Conservation (phyloP, 92 coral and sea anemone genomes). For the Zoanthus sansibaricus region DNA sequence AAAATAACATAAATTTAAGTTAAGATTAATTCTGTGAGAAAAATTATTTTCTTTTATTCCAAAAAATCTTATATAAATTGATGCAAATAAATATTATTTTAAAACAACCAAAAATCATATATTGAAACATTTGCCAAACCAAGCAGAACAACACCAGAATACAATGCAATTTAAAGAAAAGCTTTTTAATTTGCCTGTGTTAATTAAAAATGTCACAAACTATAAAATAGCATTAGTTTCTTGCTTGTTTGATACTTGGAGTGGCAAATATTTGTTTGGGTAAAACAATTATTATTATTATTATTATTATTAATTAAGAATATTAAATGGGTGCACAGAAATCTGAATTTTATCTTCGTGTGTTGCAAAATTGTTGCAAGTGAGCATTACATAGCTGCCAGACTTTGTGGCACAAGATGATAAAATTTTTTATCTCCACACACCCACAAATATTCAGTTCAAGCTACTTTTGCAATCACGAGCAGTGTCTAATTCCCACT, state of each 20-base stretch:
- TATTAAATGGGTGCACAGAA: background rate
- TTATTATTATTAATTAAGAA: background rate
- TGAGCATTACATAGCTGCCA: background rate
- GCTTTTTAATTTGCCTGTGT: too few species aligned
- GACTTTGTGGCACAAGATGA: background rate
- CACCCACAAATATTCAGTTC: too few species aligned
- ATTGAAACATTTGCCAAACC: background rate
- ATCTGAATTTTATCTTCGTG: background rate
- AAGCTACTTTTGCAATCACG: too few species aligned
- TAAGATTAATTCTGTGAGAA: too few species aligned
- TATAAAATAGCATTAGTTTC: background rate
- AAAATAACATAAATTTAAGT: background rate
- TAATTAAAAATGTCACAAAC: background rate
- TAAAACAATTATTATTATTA: background rate
- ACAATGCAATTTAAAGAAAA: background rate
- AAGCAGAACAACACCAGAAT: background rate
- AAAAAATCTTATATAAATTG: too few species aligned
- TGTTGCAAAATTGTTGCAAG: background rate
- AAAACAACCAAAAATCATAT: background rate
- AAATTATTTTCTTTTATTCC: too few species aligned
- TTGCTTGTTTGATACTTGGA: background rate
- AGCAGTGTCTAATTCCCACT: too few species aligned
- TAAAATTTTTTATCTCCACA: background rate
- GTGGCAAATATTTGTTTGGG: background rate
- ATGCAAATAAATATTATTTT: too few species aligned